A percentile compares a stretch with the other conserved stretches of the same genome.
Evolutionary conservation across 2,888 invertebrate genomes (phyloP).

Genomic region (Drosophila siamana): DNA sequence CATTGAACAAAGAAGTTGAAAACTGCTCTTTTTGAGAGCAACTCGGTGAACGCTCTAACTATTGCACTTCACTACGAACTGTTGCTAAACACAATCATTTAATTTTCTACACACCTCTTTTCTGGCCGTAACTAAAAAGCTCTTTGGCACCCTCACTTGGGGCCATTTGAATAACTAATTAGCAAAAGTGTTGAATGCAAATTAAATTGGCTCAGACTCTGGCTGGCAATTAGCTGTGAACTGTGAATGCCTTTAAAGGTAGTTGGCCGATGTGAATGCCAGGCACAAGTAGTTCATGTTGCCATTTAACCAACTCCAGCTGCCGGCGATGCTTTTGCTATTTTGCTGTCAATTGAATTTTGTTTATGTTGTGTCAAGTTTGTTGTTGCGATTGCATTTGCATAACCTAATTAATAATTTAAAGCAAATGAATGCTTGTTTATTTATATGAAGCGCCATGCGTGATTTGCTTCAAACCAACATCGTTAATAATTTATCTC

Average conservation of each 20-base stretch:
- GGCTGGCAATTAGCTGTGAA: neutral
- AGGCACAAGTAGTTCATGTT: constrained; percentile 6
- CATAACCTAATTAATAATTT: constrained; percentile 64
- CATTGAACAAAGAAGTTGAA: too few species aligned
- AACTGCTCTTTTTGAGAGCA: too few species aligned
- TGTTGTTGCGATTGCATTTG: constrained; percentile 38
- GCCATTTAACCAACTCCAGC: constrained; percentile 3
- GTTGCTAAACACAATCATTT: neutral
- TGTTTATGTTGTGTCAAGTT: constrained; percentile 20
- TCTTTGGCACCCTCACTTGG: neutral
- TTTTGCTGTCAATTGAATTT: constrained; percentile 8
- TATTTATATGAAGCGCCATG: constrained; percentile 53
- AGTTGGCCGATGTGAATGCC: neutral
- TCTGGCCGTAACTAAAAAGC: neutral
- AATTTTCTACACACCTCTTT: constrained; percentile 1
- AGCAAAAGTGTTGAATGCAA: constrained; percentile 8
- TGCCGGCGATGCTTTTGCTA: neutral
- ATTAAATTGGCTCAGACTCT: constrained; percentile 9
- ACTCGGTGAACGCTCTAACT: too few species aligned
- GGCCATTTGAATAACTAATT: constrained; percentile 31
- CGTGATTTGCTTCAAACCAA: constrained; percentile 34
- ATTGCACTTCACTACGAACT: neutral
- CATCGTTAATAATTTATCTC: constrained; percentile 43
- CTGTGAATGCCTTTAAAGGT: neutral
- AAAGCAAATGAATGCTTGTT: constrained; percentile 49